A percentile compares a stretch with the other conserved stretches of the same genome.
phyloP scores from a whole-genome alignment of 92 coral and sea anemone species.

The Phymanthus crucifer region DNA sequence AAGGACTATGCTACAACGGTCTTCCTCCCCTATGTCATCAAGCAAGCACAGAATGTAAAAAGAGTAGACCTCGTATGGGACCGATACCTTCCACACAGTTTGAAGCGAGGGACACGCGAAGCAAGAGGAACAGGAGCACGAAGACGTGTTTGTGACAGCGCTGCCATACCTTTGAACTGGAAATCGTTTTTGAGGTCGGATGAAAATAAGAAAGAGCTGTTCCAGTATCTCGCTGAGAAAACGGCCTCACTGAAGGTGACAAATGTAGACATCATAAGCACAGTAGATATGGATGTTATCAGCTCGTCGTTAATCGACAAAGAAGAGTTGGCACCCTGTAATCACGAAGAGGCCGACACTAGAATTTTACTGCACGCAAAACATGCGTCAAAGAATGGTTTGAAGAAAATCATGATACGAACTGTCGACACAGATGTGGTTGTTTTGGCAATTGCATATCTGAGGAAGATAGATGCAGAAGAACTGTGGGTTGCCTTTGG shows the following conservation, averaged over 20 bases:
- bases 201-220: constrained; percentile 60
- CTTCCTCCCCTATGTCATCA: constrained; percentile 41
- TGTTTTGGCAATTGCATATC: background rate
- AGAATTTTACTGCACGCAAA: constrained; percentile 50
- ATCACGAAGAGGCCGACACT: constrained; percentile 52
- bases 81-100: constrained; percentile 27
- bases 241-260: constrained; percentile 24
- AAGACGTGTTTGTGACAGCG: constrained; percentile 35
- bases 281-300: background rate
- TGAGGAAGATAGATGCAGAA: background rate
- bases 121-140: constrained; percentile 50
- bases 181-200: constrained; percentile 40
- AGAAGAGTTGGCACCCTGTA: constrained; percentile 27
- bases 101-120: constrained; percentile 37
- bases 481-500: constrained; percentile 56
- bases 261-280: constrained; percentile 37
- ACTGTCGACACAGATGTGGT: constrained; percentile 8
- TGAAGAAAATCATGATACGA: constrained; percentile 22
- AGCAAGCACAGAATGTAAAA: constrained; percentile 34
- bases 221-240: constrained; percentile 39
- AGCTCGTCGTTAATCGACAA: constrained; percentile 10
- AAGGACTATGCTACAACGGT: constrained; percentile 46
- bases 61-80: constrained; percentile 41
- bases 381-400: constrained; percentile 31
- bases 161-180: constrained; percentile 39